phyloP scores from a whole-genome alignment of 1,140 invertebrate genomes.

The Drosophila pallidifrons region DNA sequence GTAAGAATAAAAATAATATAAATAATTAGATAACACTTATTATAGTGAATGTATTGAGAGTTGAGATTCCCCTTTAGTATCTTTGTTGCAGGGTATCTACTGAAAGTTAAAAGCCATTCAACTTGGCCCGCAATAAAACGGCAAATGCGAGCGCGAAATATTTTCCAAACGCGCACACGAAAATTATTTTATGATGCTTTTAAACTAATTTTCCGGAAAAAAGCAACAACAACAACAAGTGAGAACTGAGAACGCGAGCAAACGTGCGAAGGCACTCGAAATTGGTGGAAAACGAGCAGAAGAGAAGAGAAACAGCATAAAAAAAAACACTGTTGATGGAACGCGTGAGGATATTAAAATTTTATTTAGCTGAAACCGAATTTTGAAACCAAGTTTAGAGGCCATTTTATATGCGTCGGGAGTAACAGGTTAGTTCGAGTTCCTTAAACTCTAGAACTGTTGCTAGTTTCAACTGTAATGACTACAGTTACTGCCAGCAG shows the following conservation, averaged over 20 bases:
- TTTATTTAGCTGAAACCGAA: constrained; percentile 64
- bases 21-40: too few relatives aligned
- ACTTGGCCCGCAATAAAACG: constrained; percentile 72
- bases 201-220: constrained; percentile 80
- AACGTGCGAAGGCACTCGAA: constrained; percentile 57
- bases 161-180: constrained; percentile 58
- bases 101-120: constrained; percentile 69
- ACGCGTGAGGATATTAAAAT: constrained; percentile 75
- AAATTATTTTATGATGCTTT: constrained; percentile 83
- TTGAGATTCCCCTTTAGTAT: neutral
- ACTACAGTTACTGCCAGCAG: constrained; percentile 4
- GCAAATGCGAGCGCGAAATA: constrained; percentile 56
- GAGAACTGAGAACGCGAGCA: constrained; percentile 33
- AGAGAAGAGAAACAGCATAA: neutral
- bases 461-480: constrained; percentile 8
- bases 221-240: constrained; percentile 50
- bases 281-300: constrained; percentile 3
- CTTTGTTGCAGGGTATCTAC: constrained; percentile 11
- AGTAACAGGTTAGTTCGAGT: constrained; percentile 39
- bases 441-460: constrained; percentile 3
- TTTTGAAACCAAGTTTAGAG: constrained; percentile 47
- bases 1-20: too few relatives aligned
- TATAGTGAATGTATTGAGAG: too few relatives aligned
- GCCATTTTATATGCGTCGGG: constrained; percentile 45
- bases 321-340: constrained; percentile 68